Conservation (phyloP, 2,113 vertebrate genomes). For the Burhinus oedicnemus region DNA sequence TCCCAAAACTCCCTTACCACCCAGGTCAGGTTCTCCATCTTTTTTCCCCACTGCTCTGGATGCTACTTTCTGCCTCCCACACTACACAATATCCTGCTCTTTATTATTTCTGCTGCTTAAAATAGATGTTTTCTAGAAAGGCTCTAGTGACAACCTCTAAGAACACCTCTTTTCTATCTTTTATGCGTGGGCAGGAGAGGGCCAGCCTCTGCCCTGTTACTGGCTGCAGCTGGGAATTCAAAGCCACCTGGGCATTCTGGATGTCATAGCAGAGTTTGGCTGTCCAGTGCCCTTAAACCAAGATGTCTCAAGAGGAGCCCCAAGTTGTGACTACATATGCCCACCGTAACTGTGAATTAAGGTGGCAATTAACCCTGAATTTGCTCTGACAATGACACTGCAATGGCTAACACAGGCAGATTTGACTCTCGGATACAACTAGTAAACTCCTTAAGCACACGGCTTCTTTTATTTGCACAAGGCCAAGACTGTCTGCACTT, state of each 20-base stretch:
- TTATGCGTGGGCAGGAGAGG: background rate
- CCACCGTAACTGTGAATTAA: background rate
- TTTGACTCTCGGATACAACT: background rate
- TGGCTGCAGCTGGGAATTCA: background rate
- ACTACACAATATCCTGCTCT: background rate
- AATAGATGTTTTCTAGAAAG: background rate
- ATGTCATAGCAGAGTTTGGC: background rate
- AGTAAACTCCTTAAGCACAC: background rate
- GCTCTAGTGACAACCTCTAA: background rate
- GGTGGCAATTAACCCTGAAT: background rate
- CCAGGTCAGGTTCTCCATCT: rapidly evolving
- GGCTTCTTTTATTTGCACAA: background rate
- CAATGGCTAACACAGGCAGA: background rate
- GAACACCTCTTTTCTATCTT: background rate
- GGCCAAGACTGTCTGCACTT: background rate
- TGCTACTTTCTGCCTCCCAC: background rate
- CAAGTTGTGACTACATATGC: background rate
- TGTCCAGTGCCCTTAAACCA: background rate
- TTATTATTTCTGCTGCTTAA: background rate
- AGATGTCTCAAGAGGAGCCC: background rate
- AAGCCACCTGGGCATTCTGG: background rate
- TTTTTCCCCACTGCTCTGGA: background rate
- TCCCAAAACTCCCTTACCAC: background rate
- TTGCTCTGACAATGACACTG: background rate
- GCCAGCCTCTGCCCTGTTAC: background rate